Conservation (phyloP, 2,888 invertebrate species). For the Hirtodrosophila confusa region DNA sequence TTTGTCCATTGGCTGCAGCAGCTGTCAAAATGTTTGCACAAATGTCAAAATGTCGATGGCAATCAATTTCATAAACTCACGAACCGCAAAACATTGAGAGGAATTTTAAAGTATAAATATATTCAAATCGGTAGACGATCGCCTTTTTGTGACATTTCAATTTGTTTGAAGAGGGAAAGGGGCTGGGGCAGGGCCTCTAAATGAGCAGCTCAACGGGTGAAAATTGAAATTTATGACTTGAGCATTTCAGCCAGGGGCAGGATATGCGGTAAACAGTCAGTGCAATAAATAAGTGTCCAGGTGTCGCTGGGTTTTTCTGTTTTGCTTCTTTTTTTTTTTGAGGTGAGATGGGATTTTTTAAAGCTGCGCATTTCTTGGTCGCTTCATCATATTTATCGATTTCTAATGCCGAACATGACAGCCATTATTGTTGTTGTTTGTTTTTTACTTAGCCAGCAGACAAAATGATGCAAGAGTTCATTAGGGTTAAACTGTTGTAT, state of each 20-base stretch:
- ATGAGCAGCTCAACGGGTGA: conserved; percentile 52
- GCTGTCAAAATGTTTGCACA: conserved; percentile 39
- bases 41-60: conserved; percentile 55
- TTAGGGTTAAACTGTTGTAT: conserved; percentile 76
- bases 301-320: conserved; percentile 20
- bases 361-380: background rate
- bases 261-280: conserved; percentile 41
- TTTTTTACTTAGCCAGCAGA: conserved; percentile 38
- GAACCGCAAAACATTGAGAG: conserved; percentile 7
- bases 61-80: conserved; percentile 39
- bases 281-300: conserved; percentile 52
- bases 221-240: conserved; percentile 67
- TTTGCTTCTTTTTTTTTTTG: background rate
- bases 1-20: conserved; percentile 14
- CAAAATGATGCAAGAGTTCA: conserved; percentile 73
- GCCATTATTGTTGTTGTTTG: conserved; percentile 27
- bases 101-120: background rate
- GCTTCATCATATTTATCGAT: conserved; percentile 69
- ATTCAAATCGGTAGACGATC: conserved; percentile 33
- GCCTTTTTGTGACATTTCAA: conserved; percentile 67
- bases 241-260: conserved; percentile 20
- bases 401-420: conserved; percentile 69
- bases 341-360: too few species aligned
- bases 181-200: background rate
- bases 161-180: conserved; percentile 32